Evolutionary conservation across 2,113 vertebrate genomes (phyloP).

Genomic region (Brienomyrus brachyistius): DNA sequence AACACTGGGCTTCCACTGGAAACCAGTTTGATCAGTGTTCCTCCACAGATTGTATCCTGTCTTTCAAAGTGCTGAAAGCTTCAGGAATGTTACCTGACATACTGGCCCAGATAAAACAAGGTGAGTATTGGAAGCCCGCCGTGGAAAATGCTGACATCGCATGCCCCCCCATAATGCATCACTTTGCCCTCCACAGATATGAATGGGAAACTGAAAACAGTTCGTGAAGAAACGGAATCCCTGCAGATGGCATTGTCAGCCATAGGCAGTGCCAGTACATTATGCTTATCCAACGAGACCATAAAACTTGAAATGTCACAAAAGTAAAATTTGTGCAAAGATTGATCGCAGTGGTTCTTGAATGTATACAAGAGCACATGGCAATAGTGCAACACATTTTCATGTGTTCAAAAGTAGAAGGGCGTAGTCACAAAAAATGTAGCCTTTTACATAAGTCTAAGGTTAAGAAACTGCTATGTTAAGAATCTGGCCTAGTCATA

Average conservation of each 20-base stretch:
- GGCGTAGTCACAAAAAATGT: not conserved
- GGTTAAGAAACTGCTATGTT: not conserved
- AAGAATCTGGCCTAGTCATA: not conserved
- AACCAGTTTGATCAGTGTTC: not conserved
- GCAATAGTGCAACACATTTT: not conserved
- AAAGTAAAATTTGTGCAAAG: not conserved
- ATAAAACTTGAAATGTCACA: not conserved
- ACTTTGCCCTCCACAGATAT: not conserved
- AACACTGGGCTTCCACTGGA: not conserved
- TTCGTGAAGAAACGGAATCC: conserved; percentile 22
- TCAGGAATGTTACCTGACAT: conserved; percentile 48
- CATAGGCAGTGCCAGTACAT: conserved; percentile 8
- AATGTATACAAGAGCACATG: not conserved
- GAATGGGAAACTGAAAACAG: not conserved
- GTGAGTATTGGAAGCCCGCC: conserved; percentile 28
- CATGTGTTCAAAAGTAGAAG: not conserved
- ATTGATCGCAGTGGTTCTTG: not conserved
- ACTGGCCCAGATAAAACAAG: conserved; percentile 45
- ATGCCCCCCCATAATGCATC: not conserved
- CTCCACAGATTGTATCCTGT: conserved; percentile 47
- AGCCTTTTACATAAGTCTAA: not conserved
- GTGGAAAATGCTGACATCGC: not conserved
- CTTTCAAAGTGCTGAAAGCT: conserved; percentile 45
- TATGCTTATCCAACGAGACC: not conserved
- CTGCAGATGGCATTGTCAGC: conserved; percentile 29